Evolutionary conservation across 2,113 vertebrate species (phyloP).

Genomic region (Corythornis madagascariensis): DNA sequence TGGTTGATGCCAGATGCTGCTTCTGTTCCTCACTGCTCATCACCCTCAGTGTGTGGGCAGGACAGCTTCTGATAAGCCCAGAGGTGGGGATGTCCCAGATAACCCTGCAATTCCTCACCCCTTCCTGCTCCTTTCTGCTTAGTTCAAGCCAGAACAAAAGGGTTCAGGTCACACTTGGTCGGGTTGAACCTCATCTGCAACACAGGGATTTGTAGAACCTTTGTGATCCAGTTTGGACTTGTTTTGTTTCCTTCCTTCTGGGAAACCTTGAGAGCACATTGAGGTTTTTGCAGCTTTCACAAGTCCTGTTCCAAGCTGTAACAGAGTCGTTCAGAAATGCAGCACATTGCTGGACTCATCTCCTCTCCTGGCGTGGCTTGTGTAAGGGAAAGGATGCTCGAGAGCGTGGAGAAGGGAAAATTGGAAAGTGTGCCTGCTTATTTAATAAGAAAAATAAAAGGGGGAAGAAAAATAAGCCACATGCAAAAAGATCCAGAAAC

Average conservation of each 20-base stretch:
- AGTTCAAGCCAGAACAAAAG: not conserved
- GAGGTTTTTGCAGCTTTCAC: not conserved
- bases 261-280: not conserved
- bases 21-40: not conserved
- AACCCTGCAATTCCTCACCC: not conserved
- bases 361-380: not conserved
- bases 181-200: not conserved
- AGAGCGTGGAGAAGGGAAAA: conserved; percentile 3
- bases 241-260: not conserved
- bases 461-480: not conserved
- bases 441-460: not conserved
- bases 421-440: not conserved
- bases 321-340: not conserved
- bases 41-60: fast-evolving
- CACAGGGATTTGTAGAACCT: not conserved
- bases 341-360: not conserved
- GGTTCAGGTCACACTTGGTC: not conserved
- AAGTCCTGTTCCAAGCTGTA: not conserved
- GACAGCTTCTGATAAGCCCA: not conserved
- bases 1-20: not conserved
- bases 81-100: not conserved
- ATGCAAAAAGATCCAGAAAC: not conserved
- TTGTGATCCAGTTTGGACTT: not conserved
- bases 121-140: not conserved
- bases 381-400: conserved; percentile 1